Evolutionary conservation across 2,888 invertebrate genomes (phyloP), one percentile per base, ranked within the genome.

Genomic region (Sycophila texana): DNA sequence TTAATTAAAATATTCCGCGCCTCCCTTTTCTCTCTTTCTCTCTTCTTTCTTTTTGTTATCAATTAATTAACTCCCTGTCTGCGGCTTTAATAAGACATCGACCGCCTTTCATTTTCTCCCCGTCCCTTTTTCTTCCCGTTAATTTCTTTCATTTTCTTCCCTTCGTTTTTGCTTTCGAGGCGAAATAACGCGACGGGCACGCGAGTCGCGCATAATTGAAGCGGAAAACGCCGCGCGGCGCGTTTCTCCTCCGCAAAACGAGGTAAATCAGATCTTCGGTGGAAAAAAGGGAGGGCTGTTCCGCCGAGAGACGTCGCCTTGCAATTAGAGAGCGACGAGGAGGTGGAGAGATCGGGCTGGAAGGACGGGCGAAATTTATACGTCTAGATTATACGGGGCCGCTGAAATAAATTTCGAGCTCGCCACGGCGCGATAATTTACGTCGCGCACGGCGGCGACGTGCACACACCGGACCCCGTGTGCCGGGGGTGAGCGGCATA

Each of bases 321-420:
- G 53, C 26, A 53, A 61, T 61, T 61, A 61, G 26, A 20, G 63
- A 58, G 18, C n/a, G n/a, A 20, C 16, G 12, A 57, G 49, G 22
- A 47, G 60, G 71, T 55, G 39, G 55, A 7, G 58, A 20, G 13
- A 3, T 49, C 14, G 13, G 7, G 51, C 2, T n/a, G 51, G 14
- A 49, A 16, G 39, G 57, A 10, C 70, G 70, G 26, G 53, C 66
- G 71, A 85, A 88, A 88, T 88, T 87, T 86, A 87, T 87, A 85
- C 83, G 85, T 83, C 80, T 84, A 82, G 84, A 86, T 88, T 88
- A 87, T 86, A 86, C 83, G 85, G 84, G 83, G 86, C 82, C 83
- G 87, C 87, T 87, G 86, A 87, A 88, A 86, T 88, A 87, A 88
- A 88, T 88, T 70, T 87, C 39, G 86, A 87, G 86, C 85, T 85